Percentiles rank a stretch among this genome's conserved stretches.
Conservation (phyloP, 2,888 invertebrate species). For the Xestia rhomboidea region DNA sequence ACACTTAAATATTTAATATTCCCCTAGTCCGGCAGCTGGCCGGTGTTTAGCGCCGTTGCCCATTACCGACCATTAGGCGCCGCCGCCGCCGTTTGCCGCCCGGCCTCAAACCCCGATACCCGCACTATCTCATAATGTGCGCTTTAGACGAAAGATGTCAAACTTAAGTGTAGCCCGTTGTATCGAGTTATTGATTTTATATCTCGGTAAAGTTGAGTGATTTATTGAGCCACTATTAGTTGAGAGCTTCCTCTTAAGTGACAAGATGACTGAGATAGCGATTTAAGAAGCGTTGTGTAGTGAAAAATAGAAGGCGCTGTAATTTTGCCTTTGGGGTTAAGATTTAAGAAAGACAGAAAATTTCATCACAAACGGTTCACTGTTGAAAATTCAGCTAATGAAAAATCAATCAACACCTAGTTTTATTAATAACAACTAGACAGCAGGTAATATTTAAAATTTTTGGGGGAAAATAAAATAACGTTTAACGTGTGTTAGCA, state of each 20-base stretch:
- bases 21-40: slow-evolving; percentile 26
- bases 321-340: not conserved
- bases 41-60: slow-evolving; percentile 43
- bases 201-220: slow-evolving; percentile 8
- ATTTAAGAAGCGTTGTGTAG: not conserved
- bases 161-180: slow-evolving; percentile 7
- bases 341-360: not conserved
- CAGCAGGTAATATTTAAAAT: too few relatives aligned
- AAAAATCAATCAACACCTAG: not conserved
- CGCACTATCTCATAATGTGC: slow-evolving; percentile 31
- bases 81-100: slow-evolving; percentile 5
- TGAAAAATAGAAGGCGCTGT: not conserved
- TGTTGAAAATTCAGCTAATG: not conserved
- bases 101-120: slow-evolving; percentile 10
- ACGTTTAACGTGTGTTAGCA: not conserved
- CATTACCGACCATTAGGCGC: slow-evolving; percentile 40
- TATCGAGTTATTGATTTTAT: slow-evolving; percentile 21
- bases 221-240: slow-evolving; percentile 24
- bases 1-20: slow-evolving; percentile 51
- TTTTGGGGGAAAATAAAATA: not conserved
- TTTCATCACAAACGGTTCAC: not conserved
- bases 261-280: not conserved
- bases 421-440: not conserved
- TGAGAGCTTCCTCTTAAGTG: not conserved
- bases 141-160: slow-evolving; percentile 9